phyloP scores from a whole-genome alignment of 2,113 vertebrate genomes.

The Dryoscopus gambensis region DNA sequence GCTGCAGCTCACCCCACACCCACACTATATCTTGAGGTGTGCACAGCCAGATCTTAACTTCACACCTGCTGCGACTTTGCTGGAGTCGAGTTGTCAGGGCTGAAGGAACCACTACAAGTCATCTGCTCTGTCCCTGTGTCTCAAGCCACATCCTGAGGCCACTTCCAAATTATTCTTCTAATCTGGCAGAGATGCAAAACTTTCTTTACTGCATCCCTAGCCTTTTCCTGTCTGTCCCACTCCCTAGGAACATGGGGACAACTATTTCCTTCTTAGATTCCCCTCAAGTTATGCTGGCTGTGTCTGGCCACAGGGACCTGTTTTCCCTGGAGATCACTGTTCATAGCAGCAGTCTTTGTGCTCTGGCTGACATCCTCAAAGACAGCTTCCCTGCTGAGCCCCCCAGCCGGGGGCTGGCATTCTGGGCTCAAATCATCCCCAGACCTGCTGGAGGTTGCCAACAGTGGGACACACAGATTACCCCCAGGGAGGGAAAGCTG shows the following conservation, averaged over 20 bases:
- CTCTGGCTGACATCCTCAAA: not conserved
- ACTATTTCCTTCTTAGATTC: not conserved
- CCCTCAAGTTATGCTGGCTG: not conserved
- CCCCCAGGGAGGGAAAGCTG: not conserved
- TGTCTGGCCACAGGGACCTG: not conserved
- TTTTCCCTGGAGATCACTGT: not conserved
- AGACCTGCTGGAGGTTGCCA: not conserved
- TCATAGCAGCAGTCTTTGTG: not conserved
- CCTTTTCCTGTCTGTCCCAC: not conserved
- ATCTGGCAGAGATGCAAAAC: not conserved
- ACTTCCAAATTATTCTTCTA: not conserved
- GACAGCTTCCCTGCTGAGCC: not conserved
- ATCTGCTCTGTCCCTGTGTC: not conserved
- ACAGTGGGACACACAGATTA: fast-evolving
- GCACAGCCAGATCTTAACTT: not conserved
- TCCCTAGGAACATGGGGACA: not conserved
- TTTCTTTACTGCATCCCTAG: not conserved
- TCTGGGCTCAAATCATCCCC: not conserved
- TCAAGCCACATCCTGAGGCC: fast-evolving
- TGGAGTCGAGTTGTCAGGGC: not conserved
- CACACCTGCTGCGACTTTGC: not conserved
- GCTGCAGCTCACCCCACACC: not conserved
- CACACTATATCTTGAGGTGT: fast-evolving
- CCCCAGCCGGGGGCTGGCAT: not conserved
- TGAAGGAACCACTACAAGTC: not conserved